These are phyloP conservation scores for Eurytoma adleriae DNA, from an alignment of 2,888 invertebrate species.

Conservation along the genomic window DNA sequence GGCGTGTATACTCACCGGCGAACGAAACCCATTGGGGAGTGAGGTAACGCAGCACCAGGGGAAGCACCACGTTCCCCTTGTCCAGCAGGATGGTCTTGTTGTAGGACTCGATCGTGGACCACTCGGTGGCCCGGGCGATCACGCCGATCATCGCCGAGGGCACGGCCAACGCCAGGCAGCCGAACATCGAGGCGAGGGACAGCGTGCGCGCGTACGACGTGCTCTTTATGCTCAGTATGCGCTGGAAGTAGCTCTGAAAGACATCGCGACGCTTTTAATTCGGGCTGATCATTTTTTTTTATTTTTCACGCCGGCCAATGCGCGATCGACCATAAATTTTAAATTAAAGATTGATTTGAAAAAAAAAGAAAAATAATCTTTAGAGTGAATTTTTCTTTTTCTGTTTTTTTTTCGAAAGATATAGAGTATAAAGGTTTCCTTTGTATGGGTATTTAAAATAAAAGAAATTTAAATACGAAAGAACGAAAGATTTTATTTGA, in stretches of 20 bases:
- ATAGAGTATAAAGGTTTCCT: too few relatives aligned
- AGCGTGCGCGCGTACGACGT: slow-evolving; percentile 81
- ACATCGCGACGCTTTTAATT: too few relatives aligned
- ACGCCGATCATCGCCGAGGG: slow-evolving; percentile 83
- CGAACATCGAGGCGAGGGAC: slow-evolving; percentile 82
- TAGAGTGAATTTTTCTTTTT: too few relatives aligned
- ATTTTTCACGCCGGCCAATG: too few relatives aligned
- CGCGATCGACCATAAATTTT: too few relatives aligned
- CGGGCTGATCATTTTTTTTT: too few relatives aligned
- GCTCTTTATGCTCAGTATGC: slow-evolving; percentile 82
- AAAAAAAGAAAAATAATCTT: too few relatives aligned
- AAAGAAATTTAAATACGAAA: too few relatives aligned
- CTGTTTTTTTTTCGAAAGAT: too few relatives aligned
- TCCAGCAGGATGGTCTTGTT: slow-evolving; percentile 68
- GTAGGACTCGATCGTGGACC: slow-evolving; percentile 75
- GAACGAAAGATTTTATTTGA: too few relatives aligned
- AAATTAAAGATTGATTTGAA: too few relatives aligned
- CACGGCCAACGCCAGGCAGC: slow-evolving; percentile 81
- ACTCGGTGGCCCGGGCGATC: slow-evolving; percentile 80
- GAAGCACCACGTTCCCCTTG: slow-evolving; percentile 80
- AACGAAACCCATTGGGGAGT: slow-evolving; percentile 81
- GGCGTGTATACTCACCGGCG: slow-evolving; percentile 71
- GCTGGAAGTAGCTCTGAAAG: slow-evolving; percentile 81
- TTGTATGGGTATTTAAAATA: too few relatives aligned
- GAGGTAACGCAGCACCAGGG: slow-evolving; percentile 80